Evolutionary conservation across 2,888 invertebrate species (phyloP).

Genomic region (Meliscaeva auricollis): DNA sequence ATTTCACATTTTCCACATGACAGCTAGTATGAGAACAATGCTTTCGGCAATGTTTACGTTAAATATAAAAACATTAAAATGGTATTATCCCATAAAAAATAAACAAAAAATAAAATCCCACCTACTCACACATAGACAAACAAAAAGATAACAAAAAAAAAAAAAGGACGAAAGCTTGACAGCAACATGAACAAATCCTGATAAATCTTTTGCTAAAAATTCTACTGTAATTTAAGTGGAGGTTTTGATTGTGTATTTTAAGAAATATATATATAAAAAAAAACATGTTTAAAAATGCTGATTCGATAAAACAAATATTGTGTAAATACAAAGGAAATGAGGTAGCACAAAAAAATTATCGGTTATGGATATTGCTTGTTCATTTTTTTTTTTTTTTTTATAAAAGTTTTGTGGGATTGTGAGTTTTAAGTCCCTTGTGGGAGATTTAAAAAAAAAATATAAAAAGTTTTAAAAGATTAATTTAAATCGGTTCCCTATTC

Average conservation of each 20-base stretch:
- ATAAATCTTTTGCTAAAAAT: constrained; percentile 10
- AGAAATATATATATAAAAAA: not conserved
- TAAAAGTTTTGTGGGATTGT: too few relatives aligned
- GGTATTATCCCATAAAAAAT: constrained; percentile 61
- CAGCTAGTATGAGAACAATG: constrained; percentile 63
- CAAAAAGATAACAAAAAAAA: not conserved
- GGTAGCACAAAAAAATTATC: too few relatives aligned
- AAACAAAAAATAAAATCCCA: constrained; percentile 23
- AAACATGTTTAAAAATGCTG: not conserved
- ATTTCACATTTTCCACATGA: constrained; percentile 74
- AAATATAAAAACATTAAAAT: constrained; percentile 74
- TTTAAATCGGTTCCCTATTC: too few relatives aligned
- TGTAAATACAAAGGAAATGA: too few relatives aligned
- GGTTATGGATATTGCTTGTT: too few relatives aligned
- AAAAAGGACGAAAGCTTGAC: constrained; percentile 27
- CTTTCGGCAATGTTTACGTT: constrained; percentile 68
- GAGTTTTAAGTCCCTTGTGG: too few relatives aligned
- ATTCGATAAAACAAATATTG: not conserved
- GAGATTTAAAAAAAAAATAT: too few relatives aligned
- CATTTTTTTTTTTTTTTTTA: too few relatives aligned
- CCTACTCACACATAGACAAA: not conserved
- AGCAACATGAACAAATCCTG: not conserved
- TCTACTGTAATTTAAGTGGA: constrained; percentile 17
- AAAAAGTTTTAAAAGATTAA: too few relatives aligned
- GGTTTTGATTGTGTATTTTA: not conserved